A percentile compares a stretch with the other conserved stretches of the same genome.
Conservation (phyloP, 2,113 vertebrate species). For the Varanus salvator region DNA sequence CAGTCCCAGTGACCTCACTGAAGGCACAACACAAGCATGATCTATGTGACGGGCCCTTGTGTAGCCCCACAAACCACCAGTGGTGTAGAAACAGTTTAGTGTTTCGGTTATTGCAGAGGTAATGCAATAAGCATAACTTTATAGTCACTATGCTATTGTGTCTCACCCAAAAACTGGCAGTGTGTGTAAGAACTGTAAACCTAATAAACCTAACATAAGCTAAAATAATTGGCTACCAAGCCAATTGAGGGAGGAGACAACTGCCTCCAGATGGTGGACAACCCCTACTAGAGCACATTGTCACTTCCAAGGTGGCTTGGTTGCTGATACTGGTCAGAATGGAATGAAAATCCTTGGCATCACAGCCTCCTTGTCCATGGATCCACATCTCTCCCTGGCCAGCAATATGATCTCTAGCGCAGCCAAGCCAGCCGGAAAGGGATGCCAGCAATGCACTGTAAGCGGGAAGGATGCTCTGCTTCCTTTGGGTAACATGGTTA, state of each 20-base stretch:
- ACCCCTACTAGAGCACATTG: not conserved
- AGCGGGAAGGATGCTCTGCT: not conserved
- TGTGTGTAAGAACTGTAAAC: not conserved
- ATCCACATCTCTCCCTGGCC: not conserved
- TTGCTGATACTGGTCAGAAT: not conserved
- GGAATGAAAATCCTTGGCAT: not conserved
- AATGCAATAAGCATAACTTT: not conserved
- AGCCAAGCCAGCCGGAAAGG: not conserved
- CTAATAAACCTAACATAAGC: not conserved
- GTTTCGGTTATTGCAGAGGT: not conserved
- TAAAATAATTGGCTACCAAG: not conserved
- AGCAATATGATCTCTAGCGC: not conserved
- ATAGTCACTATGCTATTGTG: not conserved
- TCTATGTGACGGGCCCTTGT: not conserved
- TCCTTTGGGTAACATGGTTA: not conserved
- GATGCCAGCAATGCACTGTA: not conserved
- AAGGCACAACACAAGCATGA: not conserved
- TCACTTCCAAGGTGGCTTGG: not conserved
- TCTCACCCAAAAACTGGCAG: not conserved
- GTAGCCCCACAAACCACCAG: not conserved
- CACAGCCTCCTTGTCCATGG: not conserved
- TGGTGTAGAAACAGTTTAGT: not conserved
- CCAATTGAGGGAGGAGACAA: not conserved
- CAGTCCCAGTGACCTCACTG: not conserved
- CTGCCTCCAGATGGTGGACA: not conserved